Evolutionary conservation across 2,113 vertebrate genomes (phyloP).

Genomic region (Ramphastos sulfuratus): DNA sequence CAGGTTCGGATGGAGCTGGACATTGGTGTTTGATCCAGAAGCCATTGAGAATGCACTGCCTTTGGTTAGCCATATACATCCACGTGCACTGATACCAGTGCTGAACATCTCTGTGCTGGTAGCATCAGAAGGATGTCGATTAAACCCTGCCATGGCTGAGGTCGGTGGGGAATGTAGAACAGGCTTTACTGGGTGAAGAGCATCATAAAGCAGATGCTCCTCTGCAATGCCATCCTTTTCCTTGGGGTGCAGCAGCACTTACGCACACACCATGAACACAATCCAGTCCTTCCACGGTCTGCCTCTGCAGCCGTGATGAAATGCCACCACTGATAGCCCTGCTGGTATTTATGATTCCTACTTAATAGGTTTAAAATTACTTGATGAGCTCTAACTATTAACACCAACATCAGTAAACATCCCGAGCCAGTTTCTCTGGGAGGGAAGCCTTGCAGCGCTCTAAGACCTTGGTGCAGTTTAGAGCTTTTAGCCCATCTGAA

Average conservation of each 20-base stretch:
- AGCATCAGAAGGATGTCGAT: neutral
- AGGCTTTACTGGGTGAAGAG: neutral
- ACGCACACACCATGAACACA: neutral
- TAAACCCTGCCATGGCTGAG: neutral
- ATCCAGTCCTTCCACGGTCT: neutral
- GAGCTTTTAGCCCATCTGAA: constrained; percentile 23
- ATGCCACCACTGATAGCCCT: neutral
- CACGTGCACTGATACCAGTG: rapidly evolving
- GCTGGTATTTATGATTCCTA: constrained; percentile 6
- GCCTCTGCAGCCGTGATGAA: neutral
- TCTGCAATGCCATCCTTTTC: neutral
- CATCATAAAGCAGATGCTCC: neutral
- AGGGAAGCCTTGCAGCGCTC: neutral
- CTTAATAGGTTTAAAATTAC: constrained; percentile 27
- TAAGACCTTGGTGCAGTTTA: neutral
- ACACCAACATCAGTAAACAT: neutral
- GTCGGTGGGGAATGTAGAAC: neutral
- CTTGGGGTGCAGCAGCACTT: neutral
- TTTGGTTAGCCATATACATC: neutral
- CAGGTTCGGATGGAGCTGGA: neutral
- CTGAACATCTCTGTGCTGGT: neutral
- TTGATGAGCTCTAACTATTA: neutral
- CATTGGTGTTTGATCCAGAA: neutral
- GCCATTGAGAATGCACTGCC: rapidly evolving
- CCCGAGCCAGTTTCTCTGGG: neutral